These are phyloP conservation scores for Bujurquina vittata DNA, from an alignment of 2,113 vertebrate genomes.

Conservation along the genomic window DNA sequence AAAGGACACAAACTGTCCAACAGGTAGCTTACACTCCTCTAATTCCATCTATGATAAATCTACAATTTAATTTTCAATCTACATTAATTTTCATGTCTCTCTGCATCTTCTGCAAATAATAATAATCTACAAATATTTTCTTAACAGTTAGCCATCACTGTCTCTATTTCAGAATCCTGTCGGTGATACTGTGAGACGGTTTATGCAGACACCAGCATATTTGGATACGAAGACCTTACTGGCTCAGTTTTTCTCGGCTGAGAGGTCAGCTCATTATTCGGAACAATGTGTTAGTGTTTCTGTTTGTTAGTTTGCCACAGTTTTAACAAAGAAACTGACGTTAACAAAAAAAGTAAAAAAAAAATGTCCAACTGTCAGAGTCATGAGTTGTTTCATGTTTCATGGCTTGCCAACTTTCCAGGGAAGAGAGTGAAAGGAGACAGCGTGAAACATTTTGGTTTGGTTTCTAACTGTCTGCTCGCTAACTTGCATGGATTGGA, in stretches of 20 bases:
- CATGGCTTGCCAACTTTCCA: neutral
- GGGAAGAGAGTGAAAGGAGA: conserved; percentile 6
- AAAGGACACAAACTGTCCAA: no score
- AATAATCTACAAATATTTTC: neutral
- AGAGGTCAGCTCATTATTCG: neutral
- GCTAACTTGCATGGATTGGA: neutral
- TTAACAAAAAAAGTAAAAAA: neutral
- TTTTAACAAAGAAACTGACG: neutral
- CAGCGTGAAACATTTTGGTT: neutral
- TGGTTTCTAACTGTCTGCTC: neutral
- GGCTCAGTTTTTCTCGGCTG: neutral
- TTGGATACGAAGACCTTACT: neutral
- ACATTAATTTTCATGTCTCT: neutral
- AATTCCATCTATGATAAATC: neutral
- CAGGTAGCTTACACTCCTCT: no score
- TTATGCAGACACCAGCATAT: neutral
- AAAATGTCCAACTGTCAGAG: neutral
- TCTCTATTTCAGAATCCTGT: neutral
- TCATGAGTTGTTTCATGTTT: neutral
- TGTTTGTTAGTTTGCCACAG: neutral
- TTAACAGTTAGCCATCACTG: neutral
- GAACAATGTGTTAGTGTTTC: conserved; percentile 3
- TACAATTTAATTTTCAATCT: neutral
- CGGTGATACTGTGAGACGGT: neutral
- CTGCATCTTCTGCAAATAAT: neutral